Percentiles rank a stretch among this genome's conserved stretches.
Conservation (phyloP, 2,113 vertebrate genomes). For the Martes martes region DNA sequence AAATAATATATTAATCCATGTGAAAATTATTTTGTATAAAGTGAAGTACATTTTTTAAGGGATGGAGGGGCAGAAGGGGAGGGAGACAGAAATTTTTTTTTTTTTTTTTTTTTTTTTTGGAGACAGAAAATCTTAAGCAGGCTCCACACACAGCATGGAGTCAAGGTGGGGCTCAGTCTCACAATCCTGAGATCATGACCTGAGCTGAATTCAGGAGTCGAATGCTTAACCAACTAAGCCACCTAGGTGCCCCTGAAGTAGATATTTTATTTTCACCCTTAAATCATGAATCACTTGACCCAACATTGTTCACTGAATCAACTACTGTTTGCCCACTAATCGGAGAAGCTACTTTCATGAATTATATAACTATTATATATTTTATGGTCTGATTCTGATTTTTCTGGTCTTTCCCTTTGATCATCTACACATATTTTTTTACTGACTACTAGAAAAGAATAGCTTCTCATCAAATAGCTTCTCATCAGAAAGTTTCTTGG, state of each 20-base stretch:
- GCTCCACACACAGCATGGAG: not conserved
- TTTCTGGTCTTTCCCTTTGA: not conserved
- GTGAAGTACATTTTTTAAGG: not conserved
- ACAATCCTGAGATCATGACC: not conserved
- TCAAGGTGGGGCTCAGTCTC: not conserved
- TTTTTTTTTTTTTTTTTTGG: too few species aligned
- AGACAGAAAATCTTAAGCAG: not conserved
- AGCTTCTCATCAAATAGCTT: not conserved
- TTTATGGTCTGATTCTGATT: not conserved
- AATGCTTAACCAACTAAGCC: not conserved
- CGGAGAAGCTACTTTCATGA: not conserved
- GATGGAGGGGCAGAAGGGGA: not conserved
- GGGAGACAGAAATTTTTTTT: not conserved
- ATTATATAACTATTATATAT: not conserved
- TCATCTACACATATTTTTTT: not conserved
- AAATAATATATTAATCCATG: not conserved
- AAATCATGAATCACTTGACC: not conserved
- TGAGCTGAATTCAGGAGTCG: not conserved
- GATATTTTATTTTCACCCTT: not conserved
- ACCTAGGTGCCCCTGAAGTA: not conserved
- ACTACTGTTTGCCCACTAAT: not conserved
- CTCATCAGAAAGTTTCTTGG: not conserved
- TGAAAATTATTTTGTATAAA: not conserved
- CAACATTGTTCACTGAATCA: not conserved
- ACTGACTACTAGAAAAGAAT: not conserved